A percentile compares a stretch with the other conserved stretches of the same genome.
phyloP scores from a whole-genome alignment of 2,797 vertebrate species.

The Calcarius lapponicus region DNA sequence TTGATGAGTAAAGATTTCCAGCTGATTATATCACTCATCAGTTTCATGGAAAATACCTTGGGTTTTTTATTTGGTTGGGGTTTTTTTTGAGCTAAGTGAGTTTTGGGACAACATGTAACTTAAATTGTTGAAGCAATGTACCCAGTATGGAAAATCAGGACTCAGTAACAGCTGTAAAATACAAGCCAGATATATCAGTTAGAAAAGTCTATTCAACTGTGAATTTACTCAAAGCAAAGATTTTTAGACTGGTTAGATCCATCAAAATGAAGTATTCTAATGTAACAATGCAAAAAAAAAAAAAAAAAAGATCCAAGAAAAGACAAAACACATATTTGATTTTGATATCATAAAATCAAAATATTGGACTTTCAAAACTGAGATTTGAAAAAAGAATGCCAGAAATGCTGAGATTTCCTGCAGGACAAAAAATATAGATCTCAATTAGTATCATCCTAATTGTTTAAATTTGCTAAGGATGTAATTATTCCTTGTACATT shows the following conservation, averaged over 20 bases:
- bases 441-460: not conserved
- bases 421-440: not conserved
- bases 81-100: not conserved
- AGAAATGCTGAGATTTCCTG: not conserved
- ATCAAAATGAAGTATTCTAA: not conserved
- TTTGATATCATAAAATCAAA: not conserved
- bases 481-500: not conserved
- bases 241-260: not conserved
- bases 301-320: not conserved
- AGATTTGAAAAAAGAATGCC: not conserved
- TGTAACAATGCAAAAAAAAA: not conserved
- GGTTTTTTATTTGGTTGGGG: not conserved
- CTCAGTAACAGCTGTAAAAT: not conserved
- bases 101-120: not conserved
- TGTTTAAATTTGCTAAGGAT: not conserved
- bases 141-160: not conserved
- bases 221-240: not conserved
- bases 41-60: not conserved
- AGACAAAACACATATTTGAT: not conserved
- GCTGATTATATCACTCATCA: not conserved
- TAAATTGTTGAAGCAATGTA: not conserved
- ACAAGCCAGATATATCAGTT: not conserved
- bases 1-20: not conserved
- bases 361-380: conserved; percentile 3
- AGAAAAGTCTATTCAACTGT: not conserved